Evolutionary conservation across 92 coral and sea anemone genomes (phyloP), one percentile per base, ranked within the genome.

Genomic region (Phenganax stokvisi): DNA sequence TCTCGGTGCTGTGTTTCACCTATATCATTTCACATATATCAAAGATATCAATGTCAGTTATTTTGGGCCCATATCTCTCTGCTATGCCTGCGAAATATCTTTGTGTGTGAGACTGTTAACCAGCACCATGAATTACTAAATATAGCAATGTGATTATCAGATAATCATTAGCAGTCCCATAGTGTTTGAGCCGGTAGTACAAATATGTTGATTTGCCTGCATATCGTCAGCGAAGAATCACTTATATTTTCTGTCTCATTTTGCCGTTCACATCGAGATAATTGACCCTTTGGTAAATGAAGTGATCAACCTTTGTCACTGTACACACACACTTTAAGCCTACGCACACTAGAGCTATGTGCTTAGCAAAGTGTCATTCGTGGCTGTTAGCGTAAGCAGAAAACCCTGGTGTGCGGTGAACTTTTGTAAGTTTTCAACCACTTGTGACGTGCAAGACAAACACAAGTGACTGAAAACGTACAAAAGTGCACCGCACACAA

Each of bases 141-240:
- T 68, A 68, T 68, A 68, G 73, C 73, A 13, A 10, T 20, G 15
- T 28, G 73, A 64, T 64, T 64, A 64, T 64, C 70, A 68, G 54
- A 68, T 68, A 13, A 68, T 29, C n/a, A 28, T 30, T 68, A 68
- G 73, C 73, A 68, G 47, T 37, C 73, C 47, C 73, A 3, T 68
- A 52, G n/a, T 68, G 73, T 12, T 68, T 68, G 30, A 68, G 73
- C 73, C 73, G 73, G 73, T 68, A 68, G 73, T 68, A 68, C 31
- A 68, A 37, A 68, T 30, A 68, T 68, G 73, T 12, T 10, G 73
- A 68, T 68, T 68, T 68, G 47, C 20, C 10, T 29, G 7, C 9
- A 8, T 6, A 52, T n/a, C 30, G 73, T 68, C 73, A 30, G n/a
- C 73, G 30, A 28, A 53, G 73, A 30, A 68, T 68, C 47, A 68